These are phyloP conservation scores for Rhynchotus rufescens DNA, from an alignment of 2,797 vertebrate genomes.

Conservation along the genomic window DNA sequence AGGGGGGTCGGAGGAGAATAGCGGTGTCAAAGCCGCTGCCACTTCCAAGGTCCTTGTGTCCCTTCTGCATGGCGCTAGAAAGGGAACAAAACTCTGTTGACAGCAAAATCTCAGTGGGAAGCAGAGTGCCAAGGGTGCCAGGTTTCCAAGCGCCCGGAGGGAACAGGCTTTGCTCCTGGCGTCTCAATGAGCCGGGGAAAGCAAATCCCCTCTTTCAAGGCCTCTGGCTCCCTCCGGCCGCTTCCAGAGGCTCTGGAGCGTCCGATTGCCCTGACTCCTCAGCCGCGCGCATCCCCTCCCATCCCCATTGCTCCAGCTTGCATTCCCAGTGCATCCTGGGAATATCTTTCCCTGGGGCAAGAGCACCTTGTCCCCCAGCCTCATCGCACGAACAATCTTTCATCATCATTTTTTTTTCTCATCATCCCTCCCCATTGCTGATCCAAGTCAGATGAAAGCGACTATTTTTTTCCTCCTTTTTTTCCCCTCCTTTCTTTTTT, in stretches of 20 bases:
- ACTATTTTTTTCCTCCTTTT: neutral
- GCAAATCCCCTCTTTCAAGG: slow-evolving; percentile 62
- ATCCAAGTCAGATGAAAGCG: slow-evolving; percentile 40
- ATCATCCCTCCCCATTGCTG: neutral
- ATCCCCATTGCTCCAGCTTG: neutral
- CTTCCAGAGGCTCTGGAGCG: neutral
- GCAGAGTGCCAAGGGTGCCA: slow-evolving; percentile 53
- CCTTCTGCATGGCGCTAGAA: slow-evolving; percentile 8
- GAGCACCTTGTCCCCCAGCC: slow-evolving; percentile 3
- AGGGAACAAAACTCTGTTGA: slow-evolving; percentile 72
- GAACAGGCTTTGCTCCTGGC: slow-evolving; percentile 16
- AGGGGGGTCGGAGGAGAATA: slow-evolving; percentile 53
- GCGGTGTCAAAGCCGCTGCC: slow-evolving; percentile 57
- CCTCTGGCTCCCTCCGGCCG: neutral
- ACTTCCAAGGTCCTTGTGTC: slow-evolving; percentile 63
- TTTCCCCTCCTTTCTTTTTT: too few species aligned
- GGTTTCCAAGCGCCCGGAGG: slow-evolving; percentile 48
- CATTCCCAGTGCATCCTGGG: slow-evolving; percentile 1
- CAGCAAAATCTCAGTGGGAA: slow-evolving; percentile 63
- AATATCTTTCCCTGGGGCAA: neutral
- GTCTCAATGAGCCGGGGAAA: slow-evolving; percentile 40
- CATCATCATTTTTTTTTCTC: neutral
- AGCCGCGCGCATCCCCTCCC: neutral
- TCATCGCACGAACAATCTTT: neutral
- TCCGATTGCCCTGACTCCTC: neutral